Base-by-base conservation (phyloP, 2,888 invertebrate genomes). In the Nomada ruficornis region DNA sequence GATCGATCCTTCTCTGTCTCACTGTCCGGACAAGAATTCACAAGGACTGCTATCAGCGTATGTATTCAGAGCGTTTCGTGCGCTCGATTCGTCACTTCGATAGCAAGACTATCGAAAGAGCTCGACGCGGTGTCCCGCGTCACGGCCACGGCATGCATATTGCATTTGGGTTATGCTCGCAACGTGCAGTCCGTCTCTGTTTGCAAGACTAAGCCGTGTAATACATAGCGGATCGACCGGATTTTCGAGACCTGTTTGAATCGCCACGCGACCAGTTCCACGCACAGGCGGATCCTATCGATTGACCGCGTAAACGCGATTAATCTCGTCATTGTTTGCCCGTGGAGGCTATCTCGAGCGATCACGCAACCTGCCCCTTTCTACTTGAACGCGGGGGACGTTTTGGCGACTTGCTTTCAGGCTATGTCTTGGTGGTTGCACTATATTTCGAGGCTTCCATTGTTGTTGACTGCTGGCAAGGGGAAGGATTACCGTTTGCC, bases 171-270 rank as follows among this genome's bases (percentile, higher is more conserved):
- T 86, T 88, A 87, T 84, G 83, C 76, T 75, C 73, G 75, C 84
- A 70, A 60, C 67, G 72, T 18, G 63, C 64, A 29, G 50, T 60
- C 82, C 77, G 76, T 80, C 83, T 70, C 83, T 85, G 79, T 72
- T 74, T 63, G 71, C 60, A 52, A 55, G 64, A 52, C 65, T 72
- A 68, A 78, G 59, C 84, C 86, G 87, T 86, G 82, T 86, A 89
- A 90, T 89, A 89, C 85, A 87, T 84, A 77, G 81, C 76, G 77
- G 81, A 86, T 88, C 84, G 71, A 82, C 70, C 74, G 83, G 86
- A 88, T 89, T 89, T 88, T 83, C 82, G 83, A 76, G 85, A 89
- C 87, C 85, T 87, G 85, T 89, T 89, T 88, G 87, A 84, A 86
- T 81, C 82, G 71, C 72, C 73, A 69, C 80, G 84, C 75, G 82